These are phyloP conservation scores for Tryphoninae sp. DNA, from an alignment of 2,888 invertebrate genomes.

Conservation along the genomic window DNA sequence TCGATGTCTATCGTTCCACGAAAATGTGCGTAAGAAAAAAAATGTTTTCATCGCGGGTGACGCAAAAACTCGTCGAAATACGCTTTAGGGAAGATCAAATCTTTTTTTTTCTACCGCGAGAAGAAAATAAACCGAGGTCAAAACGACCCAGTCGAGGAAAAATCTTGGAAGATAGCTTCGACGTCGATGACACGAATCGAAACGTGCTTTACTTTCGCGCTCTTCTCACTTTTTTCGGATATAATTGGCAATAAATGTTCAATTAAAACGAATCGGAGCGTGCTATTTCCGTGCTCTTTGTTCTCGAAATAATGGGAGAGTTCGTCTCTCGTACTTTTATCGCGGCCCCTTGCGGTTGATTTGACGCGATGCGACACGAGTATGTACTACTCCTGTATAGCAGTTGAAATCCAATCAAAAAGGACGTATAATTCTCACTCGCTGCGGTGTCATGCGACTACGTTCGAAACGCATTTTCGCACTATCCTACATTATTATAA, in stretches of 20 bases:
- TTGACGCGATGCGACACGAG: conserved; percentile 30
- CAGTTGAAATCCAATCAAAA: conserved; percentile 56
- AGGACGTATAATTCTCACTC: conserved; percentile 39
- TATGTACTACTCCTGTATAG: not conserved
- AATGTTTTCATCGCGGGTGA: conserved; percentile 21
- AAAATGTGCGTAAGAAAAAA: conserved; percentile 28
- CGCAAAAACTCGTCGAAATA: conserved; percentile 18
- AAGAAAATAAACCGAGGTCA: not conserved
- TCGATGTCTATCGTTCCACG: conserved; percentile 30
- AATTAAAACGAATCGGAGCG: conserved; percentile 19
- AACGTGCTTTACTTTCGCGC: conserved; percentile 2
- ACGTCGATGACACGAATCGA: not conserved
- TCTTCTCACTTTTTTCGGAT: not conserved
- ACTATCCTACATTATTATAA: no score
- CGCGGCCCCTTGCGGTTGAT: conserved; percentile 45
- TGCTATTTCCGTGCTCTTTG: conserved; percentile 40
- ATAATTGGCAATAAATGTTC: conserved; percentile 28
- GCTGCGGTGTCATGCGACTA: no score
- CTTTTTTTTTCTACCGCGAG: not conserved
- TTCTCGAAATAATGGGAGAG: conserved; percentile 13
- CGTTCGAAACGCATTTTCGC: no score
- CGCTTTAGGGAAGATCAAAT: conserved; percentile 12
- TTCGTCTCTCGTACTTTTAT: conserved; percentile 19
- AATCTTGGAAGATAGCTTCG: conserved; percentile 23
- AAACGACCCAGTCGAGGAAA: not conserved